Percentiles rank a stretch among this genome's conserved stretches.
Conservation (phyloP, 2,797 vertebrate genomes). For the Synanceia verrucosa region DNA sequence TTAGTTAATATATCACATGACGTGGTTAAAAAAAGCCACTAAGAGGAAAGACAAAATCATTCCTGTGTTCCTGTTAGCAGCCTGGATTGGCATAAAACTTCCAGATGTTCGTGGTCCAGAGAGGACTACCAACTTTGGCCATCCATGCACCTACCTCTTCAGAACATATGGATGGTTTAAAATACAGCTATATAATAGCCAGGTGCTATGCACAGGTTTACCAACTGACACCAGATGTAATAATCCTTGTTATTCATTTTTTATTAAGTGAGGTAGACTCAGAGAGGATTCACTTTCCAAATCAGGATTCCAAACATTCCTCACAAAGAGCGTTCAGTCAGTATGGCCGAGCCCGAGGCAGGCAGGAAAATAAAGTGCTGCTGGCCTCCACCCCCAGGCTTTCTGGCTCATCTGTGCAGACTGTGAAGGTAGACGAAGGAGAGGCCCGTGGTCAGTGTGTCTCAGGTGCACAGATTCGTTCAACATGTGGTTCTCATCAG, state of each 20-base stretch:
- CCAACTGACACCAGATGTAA: slow-evolving; percentile 13
- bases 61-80: not conserved
- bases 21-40: not conserved
- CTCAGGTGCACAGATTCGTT: slow-evolving; percentile 53
- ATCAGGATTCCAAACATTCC: slow-evolving; percentile 81
- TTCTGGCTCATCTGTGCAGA: slow-evolving; percentile 24
- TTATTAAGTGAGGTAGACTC: slow-evolving; percentile 20
- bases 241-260: slow-evolving; percentile 24
- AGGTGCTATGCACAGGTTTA: not conserved
- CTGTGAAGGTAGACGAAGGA: slow-evolving; percentile 21
- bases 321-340: slow-evolving; percentile 72
- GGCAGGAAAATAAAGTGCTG: slow-evolving; percentile 65
- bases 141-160: not conserved
- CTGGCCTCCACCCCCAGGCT: slow-evolving; percentile 29
- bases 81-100: not conserved
- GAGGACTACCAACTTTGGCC: not conserved
- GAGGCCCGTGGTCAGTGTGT: slow-evolving; percentile 32
- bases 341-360: slow-evolving; percentile 37
- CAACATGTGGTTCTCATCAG: slow-evolving; percentile 78
- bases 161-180: not conserved
- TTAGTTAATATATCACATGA: not conserved
- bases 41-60: not conserved
- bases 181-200: not conserved
- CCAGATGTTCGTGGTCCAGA: not conserved
- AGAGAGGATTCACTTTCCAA: slow-evolving; percentile 53